A percentile compares a stretch with the other conserved stretches of the same genome.
Conservation (phyloP, 1,140 invertebrate genomes). For the Goniozus legneri region DNA sequence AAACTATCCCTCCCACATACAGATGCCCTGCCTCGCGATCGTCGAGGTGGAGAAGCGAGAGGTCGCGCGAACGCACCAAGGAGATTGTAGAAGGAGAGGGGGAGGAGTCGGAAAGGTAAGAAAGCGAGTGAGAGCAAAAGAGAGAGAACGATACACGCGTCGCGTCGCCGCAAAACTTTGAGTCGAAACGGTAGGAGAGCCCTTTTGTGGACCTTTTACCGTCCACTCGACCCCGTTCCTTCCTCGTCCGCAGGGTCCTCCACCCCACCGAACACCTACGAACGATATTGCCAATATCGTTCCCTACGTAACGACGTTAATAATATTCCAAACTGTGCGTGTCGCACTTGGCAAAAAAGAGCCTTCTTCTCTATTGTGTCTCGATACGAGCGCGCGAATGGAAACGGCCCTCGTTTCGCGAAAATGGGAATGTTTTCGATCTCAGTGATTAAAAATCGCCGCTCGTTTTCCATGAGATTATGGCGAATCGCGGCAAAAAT, state of each 20-base stretch:
- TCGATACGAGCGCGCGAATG: too few relatives aligned
- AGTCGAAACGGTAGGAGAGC: background rate
- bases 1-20: slow-evolving; percentile 48
- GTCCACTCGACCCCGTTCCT: background rate
- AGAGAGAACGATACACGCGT: background rate
- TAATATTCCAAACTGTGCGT: too few relatives aligned
- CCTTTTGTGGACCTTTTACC: slow-evolving; percentile 4
- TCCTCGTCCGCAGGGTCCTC: background rate
- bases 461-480: too few relatives aligned
- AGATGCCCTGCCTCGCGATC: slow-evolving; percentile 36
- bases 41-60: slow-evolving; percentile 16
- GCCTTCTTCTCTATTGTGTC: too few relatives aligned
- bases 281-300: too few relatives aligned
- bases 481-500: too few relatives aligned
- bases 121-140: background rate
- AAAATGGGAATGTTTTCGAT: too few relatives aligned
- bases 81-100: background rate
- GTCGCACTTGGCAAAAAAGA: too few relatives aligned
- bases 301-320: too few relatives aligned
- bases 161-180: background rate
- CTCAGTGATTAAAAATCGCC: too few relatives aligned
- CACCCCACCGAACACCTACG: too few relatives aligned
- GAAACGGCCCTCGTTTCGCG: too few relatives aligned
- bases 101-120: background rate
- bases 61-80: background rate